phyloP scores from a whole-genome alignment of 2,888 invertebrate species.

The Acanthosepion esculentum region DNA sequence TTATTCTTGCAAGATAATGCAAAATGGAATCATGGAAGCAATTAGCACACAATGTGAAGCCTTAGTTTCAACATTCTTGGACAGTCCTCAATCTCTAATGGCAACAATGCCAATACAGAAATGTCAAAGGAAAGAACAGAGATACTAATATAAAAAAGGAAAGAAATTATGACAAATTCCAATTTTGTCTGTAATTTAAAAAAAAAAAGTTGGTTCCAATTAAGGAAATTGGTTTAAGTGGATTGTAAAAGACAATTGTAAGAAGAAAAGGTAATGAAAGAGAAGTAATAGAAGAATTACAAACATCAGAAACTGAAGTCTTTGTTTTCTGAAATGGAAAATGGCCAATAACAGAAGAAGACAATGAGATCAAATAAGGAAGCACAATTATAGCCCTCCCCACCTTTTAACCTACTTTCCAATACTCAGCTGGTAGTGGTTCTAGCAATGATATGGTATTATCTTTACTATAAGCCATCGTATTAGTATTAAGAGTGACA shows the following conservation, averaged over 20 bases:
- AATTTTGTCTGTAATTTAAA: background rate
- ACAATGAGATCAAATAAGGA: background rate
- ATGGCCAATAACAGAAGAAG: background rate
- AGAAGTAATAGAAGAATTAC: background rate
- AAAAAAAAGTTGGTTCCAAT: background rate
- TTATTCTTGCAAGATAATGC: too few species aligned
- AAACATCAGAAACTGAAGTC: background rate
- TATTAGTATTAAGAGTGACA: background rate
- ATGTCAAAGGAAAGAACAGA: background rate
- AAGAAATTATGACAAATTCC: background rate
- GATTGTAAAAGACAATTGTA: constrained; percentile 33
- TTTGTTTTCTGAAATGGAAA: background rate
- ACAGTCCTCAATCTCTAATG: background rate
- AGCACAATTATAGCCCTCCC: background rate
- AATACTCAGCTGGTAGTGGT: background rate
- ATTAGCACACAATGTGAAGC: background rate
- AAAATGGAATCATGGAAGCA: background rate
- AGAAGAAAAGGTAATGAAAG: background rate
- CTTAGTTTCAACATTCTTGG: background rate
- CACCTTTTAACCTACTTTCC: background rate
- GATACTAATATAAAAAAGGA: background rate
- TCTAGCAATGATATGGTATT: background rate
- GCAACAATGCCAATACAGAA: background rate
- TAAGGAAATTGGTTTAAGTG: constrained; percentile 33
- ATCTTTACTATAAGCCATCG: too few species aligned